phyloP scores from a whole-genome alignment of 2,888 invertebrate species.

The Drosophila melanosoma region DNA sequence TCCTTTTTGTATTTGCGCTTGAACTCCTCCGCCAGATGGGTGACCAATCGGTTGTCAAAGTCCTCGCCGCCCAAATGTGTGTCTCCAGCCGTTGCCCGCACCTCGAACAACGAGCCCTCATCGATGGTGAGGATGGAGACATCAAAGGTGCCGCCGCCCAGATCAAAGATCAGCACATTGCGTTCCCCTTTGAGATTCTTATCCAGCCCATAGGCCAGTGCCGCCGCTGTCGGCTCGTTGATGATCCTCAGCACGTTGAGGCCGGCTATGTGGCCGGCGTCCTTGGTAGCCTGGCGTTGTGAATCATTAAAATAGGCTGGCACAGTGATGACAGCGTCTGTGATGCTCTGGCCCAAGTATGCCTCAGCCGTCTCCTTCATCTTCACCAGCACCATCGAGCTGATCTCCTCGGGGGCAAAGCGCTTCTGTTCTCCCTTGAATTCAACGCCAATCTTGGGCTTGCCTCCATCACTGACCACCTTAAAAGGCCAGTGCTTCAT shows the following conservation, averaged over 20 bases:
- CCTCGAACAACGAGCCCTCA: conserved; percentile 95
- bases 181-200: conserved; percentile 37
- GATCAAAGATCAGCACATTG: conserved; percentile 62
- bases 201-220: conserved; percentile 35
- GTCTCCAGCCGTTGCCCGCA: conserved; percentile 98
- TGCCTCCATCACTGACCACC: conserved; percentile 91
- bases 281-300: conserved; percentile 34
- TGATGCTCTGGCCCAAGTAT: conserved; percentile 92
- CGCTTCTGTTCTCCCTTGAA: conserved; percentile 95
- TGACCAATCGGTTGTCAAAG: conserved; percentile 84
- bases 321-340: conserved; percentile 94
- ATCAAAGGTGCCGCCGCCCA: conserved; percentile 86
- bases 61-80: conserved; percentile 96
- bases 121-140: conserved; percentile 85
- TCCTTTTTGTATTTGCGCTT: conserved; percentile 87
- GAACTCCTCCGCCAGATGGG: conserved; percentile 39
- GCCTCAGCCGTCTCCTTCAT: conserved; percentile 97
- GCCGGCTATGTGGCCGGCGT: conserved; percentile 34
- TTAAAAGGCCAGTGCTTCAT: conserved; percentile 98
- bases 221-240: conserved; percentile 36
- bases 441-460: conserved; percentile 92
- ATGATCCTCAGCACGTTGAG: conserved; percentile 34
- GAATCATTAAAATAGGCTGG: conserved; percentile 87
- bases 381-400: conserved; percentile 96
- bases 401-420: conserved; percentile 95